Evolutionary conservation across 1,140 invertebrate species (phyloP).

Genomic region (Prorops nasuta): DNA sequence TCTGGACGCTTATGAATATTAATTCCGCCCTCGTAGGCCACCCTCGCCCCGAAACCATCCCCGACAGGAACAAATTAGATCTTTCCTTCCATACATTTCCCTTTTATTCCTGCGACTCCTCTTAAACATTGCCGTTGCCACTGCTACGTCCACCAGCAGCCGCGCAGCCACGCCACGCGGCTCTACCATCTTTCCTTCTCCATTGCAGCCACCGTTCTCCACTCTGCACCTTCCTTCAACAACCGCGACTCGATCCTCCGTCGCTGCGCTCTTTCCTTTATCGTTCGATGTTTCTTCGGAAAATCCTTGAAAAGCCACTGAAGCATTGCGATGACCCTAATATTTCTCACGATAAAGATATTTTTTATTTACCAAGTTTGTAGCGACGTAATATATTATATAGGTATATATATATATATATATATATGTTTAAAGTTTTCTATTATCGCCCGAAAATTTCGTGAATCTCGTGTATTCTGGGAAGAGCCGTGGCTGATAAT

Average conservation of each 20-base stretch:
- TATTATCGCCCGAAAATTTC: too few species aligned
- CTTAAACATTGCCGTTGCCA: constrained; percentile 10
- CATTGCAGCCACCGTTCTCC: too few species aligned
- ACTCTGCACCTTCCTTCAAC: constrained; percentile 27
- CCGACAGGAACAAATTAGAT: constrained; percentile 58
- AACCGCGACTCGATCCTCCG: constrained; percentile 23
- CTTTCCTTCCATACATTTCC: constrained; percentile 58
- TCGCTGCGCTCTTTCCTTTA: constrained; percentile 14
- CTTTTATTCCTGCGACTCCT: constrained; percentile 47
- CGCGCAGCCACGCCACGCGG: neutral
- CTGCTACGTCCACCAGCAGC: neutral
- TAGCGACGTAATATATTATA: too few species aligned
- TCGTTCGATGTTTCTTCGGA: too few species aligned
- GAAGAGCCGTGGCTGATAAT: too few species aligned
- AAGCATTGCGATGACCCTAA: too few species aligned
- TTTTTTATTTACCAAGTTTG: too few species aligned
- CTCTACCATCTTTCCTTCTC: constrained; percentile 4
- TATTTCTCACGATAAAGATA: too few species aligned
- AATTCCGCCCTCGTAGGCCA: constrained; percentile 41
- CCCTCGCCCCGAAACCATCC: constrained; percentile 41
- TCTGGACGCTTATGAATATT: constrained; percentile 59
- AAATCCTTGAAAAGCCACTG: too few species aligned
- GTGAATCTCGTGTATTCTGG: too few species aligned
- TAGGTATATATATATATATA: too few species aligned
- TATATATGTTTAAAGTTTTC: too few species aligned